Conservation (phyloP, 35 echinoderm and acorn worm genomes). For the Apostichopus japonicus region DNA sequence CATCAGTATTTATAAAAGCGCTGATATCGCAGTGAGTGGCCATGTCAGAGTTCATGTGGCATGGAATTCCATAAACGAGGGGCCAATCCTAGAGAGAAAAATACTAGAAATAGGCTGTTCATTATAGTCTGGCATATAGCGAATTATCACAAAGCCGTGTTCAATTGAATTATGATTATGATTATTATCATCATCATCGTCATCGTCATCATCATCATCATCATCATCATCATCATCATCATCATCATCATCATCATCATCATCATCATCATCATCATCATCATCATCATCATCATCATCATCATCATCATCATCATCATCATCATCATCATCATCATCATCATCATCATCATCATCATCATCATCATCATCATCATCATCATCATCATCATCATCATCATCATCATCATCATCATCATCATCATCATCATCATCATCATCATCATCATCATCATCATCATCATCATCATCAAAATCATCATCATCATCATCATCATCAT, state of each 20-base stretch:
- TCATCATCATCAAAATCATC: constrained; percentile 25
- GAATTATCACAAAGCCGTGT: too few species aligned
- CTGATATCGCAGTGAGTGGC: too few species aligned
- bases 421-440: constrained; percentile 52
- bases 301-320: constrained; percentile 46
- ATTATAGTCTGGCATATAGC: too few species aligned
- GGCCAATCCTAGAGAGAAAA: too few species aligned
- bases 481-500: constrained; percentile 45
- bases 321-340: constrained; percentile 55
- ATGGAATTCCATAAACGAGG: too few species aligned
- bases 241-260: constrained; percentile 50
- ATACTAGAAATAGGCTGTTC: too few species aligned
- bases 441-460: constrained; percentile 41
- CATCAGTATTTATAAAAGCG: too few species aligned
- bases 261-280: constrained; percentile 27
- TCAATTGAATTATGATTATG: not conserved
- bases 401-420: constrained; percentile 38
- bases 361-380: constrained; percentile 54
- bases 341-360: constrained; percentile 50
- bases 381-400: constrained; percentile 38
- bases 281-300: constrained; percentile 47
- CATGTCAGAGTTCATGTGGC: too few species aligned
- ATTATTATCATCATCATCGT: constrained; percentile 36
- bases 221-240: constrained; percentile 46
- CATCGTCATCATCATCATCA: constrained; percentile 33